phyloP scores from a whole-genome alignment of 2,113 vertebrate species.

The Illadopsis cleaveri region DNA sequence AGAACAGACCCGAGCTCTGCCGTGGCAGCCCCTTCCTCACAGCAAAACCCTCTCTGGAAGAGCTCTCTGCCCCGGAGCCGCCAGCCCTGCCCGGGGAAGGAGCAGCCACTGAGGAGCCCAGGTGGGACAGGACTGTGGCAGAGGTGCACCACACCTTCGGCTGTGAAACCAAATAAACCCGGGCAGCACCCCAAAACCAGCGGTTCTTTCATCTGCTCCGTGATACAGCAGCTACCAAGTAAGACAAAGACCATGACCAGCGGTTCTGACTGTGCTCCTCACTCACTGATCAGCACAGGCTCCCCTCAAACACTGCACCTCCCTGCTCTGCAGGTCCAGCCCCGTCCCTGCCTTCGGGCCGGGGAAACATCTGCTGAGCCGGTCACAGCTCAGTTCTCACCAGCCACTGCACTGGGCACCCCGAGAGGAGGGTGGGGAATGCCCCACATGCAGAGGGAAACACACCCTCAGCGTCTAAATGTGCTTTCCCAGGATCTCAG shows the following conservation, averaged over 20 bases:
- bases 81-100: not conserved
- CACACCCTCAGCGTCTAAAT: fast-evolving
- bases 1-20: fast-evolving
- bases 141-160: fast-evolving
- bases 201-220: fast-evolving
- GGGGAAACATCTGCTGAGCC: not conserved
- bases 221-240: not conserved
- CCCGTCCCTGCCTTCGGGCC: fast-evolving
- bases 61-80: fast-evolving
- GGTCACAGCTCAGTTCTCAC: not conserved
- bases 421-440: not conserved
- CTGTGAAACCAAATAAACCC: fast-evolving
- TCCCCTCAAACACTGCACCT: not conserved
- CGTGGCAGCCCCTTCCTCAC: fast-evolving
- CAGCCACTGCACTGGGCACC: not conserved
- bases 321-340: fast-evolving
- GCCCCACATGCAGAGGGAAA: fast-evolving
- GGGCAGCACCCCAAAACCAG: not conserved
- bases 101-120: not conserved
- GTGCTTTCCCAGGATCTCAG: not conserved
- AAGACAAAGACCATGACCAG: not conserved
- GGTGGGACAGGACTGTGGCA: fast-evolving
- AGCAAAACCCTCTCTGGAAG: not conserved
- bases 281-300: not conserved
- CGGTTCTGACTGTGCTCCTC: fast-evolving